Conservation (phyloP, 2,888 invertebrate species). For the Sarcophaga rosellei region DNA sequence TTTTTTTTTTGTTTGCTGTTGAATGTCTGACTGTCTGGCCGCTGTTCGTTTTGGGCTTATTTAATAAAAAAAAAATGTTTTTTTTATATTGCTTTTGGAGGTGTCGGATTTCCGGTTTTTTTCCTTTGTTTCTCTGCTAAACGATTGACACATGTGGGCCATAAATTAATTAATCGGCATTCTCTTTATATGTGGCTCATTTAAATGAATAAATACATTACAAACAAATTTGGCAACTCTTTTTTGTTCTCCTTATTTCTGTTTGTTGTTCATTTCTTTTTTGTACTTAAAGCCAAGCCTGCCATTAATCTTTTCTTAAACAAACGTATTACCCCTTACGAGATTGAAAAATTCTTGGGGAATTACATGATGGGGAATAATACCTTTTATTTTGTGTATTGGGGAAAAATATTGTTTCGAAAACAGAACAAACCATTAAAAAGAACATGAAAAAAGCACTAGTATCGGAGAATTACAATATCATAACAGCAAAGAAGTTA, state of each 20-base stretch:
- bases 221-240: constrained; percentile 21
- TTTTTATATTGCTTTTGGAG: constrained; percentile 38
- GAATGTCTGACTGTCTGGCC: constrained; percentile 35
- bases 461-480: no score
- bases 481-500: no score
- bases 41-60: neutral
- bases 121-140: constrained; percentile 37
- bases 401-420: no score
- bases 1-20: constrained; percentile 1
- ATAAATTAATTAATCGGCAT: constrained; percentile 30
- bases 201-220: constrained; percentile 5
- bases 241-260: neutral
- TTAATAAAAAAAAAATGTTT: constrained; percentile 12
- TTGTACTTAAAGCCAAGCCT: no score
- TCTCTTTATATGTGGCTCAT: constrained; percentile 8
- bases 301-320: no score
- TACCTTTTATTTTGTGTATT: no score
- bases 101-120: constrained; percentile 63
- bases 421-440: no score
- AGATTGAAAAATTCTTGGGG: no score
- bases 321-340: no score
- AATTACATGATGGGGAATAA: no score
- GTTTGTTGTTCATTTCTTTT: no score
- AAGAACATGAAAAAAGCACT: no score
- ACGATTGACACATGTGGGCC: constrained; percentile 58